A percentile compares a stretch with the other conserved stretches of the same genome.
These are phyloP conservation scores for Isotomurus palustris DNA, from an alignment of 2,888 invertebrate species.

Conservation along the genomic window DNA sequence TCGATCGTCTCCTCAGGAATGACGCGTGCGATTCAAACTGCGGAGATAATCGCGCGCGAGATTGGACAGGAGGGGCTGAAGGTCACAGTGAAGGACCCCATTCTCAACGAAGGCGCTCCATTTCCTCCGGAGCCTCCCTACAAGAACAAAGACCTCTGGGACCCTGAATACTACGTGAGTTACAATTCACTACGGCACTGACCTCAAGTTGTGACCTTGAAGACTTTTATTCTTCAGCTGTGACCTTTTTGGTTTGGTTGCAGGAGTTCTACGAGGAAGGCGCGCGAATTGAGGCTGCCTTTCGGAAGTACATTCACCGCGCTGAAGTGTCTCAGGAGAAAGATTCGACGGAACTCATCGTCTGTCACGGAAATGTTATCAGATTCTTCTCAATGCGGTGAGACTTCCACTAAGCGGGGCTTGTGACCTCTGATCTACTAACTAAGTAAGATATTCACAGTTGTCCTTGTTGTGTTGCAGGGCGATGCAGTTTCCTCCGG, in stretches of 20 bases:
- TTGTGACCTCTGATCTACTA: not conserved
- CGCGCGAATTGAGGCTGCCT: slow-evolving; percentile 91
- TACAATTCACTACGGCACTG: not conserved
- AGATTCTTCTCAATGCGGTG: slow-evolving; percentile 88
- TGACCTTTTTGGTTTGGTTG: not conserved
- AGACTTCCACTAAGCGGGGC: slow-evolving; percentile 41
- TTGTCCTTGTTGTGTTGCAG: slow-evolving; percentile 55
- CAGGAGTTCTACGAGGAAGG: slow-evolving; percentile 83
- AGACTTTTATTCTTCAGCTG: not conserved
- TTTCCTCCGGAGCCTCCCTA: slow-evolving; percentile 84
- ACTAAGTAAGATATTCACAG: not conserved
- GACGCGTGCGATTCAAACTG: slow-evolving; percentile 89
- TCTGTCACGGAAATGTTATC: slow-evolving; percentile 98
- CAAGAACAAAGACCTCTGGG: slow-evolving; percentile 67
- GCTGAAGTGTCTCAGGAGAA: slow-evolving; percentile 72
- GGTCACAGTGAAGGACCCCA: slow-evolving; percentile 59
- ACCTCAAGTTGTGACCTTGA: not conserved
- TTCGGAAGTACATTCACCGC: slow-evolving; percentile 85
- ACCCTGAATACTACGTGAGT: slow-evolving; percentile 59
- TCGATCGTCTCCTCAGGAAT: slow-evolving; percentile 86
- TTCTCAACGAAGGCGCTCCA: slow-evolving; percentile 89
- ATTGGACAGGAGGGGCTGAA: slow-evolving; percentile 50
- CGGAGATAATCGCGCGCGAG: slow-evolving; percentile 69
- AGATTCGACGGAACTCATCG: slow-evolving; percentile 82
- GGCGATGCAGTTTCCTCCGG: slow-evolving; percentile 92